phyloP scores from a whole-genome alignment of 2,888 invertebrate genomes.

The Cephonodes hylas region DNA sequence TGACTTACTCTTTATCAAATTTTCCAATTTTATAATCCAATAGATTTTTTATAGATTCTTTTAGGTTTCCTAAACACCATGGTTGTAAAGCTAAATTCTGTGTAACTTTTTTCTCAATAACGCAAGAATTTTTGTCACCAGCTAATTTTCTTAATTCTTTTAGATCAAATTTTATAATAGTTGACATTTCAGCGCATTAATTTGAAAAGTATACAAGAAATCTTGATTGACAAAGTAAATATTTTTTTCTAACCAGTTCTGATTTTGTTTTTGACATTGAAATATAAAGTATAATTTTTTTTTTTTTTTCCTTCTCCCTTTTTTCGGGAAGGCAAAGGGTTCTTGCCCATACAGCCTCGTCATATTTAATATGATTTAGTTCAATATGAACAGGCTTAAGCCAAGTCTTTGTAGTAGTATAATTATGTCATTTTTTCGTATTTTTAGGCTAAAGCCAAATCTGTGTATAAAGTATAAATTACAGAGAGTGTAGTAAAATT shows the following conservation, averaged over 20 bases:
- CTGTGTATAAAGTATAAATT: background rate
- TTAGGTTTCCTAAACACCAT: conserved; percentile 82
- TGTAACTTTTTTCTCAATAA: conserved; percentile 76
- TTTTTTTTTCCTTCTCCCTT: too few species aligned
- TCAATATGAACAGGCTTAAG: too few species aligned
- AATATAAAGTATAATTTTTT: background rate
- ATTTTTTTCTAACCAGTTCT: background rate
- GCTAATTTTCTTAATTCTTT: conserved; percentile 78
- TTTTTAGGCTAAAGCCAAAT: too few species aligned
- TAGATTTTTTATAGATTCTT: conserved; percentile 80
- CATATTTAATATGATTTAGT: too few species aligned
- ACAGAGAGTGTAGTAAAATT: background rate
- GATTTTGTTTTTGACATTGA: background rate
- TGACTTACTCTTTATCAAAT: conserved; percentile 82
- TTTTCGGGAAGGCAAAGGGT: too few species aligned
- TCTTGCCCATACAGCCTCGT: too few species aligned
- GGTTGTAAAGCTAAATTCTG: conserved; percentile 83
- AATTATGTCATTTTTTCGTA: too few species aligned
- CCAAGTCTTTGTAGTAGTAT: too few species aligned
- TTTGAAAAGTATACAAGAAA: background rate
- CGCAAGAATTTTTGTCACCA: conserved; percentile 80
- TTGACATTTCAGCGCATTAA: conserved; percentile 51
- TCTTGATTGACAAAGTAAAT: background rate
- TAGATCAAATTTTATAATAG: conserved; percentile 75
- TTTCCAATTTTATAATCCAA: conserved; percentile 81